Conservation (phyloP, 2,888 invertebrate genomes). For the Lutraria lutraria region DNA sequence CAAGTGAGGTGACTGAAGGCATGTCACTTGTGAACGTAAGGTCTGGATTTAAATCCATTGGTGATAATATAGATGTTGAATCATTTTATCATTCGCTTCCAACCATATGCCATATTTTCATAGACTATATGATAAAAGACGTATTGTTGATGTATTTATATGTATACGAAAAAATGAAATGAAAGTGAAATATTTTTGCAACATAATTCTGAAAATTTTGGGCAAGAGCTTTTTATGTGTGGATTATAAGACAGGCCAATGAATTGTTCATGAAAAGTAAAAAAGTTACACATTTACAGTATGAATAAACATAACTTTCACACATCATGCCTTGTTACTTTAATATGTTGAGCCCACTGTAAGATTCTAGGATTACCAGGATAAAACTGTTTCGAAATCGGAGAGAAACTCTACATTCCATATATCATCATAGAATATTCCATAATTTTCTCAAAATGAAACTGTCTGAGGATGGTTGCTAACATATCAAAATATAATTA, state of each 20-base stretch:
- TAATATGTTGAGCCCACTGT: background rate
- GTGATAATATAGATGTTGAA: background rate
- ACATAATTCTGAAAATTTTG: too few relatives aligned
- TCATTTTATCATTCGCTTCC: too few relatives aligned
- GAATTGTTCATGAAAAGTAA: background rate
- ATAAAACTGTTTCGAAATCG: constrained; percentile 6
- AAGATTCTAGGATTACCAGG: background rate
- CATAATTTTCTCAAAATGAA: constrained; percentile 22
- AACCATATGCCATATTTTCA: too few relatives aligned
- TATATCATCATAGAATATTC: constrained; percentile 23
- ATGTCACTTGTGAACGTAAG: background rate
- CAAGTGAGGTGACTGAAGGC: background rate
- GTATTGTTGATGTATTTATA: background rate
- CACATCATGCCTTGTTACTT: background rate
- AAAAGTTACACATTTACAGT: background rate
- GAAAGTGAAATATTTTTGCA: background rate
- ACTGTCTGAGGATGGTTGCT: constrained; percentile 25
- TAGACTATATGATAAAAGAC: too few relatives aligned
- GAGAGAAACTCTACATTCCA: background rate
- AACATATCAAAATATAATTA: constrained; percentile 25
- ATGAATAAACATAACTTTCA: background rate
- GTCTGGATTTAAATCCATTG: background rate
- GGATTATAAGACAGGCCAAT: background rate
- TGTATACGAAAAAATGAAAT: background rate
- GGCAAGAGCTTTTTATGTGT: too few relatives aligned